phyloP scores from a whole-genome alignment of 2,888 invertebrate genomes.

The Operophtera brumata region DNA sequence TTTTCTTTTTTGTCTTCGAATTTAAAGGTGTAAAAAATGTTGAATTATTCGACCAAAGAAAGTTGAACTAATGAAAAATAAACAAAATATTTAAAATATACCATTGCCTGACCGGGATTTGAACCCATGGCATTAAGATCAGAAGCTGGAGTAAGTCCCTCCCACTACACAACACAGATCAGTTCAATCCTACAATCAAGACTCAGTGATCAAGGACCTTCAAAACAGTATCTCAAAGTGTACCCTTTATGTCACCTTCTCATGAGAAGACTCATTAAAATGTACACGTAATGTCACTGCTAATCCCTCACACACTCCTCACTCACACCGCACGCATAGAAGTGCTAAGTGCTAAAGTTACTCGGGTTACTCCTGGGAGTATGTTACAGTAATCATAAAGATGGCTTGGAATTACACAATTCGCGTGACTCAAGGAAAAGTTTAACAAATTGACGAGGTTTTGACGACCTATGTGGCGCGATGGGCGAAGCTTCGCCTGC shows the following conservation, averaged over 20 bases:
- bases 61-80: too few relatives aligned
- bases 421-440: slow-evolving; percentile 38
- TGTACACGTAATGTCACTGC: slow-evolving; percentile 16
- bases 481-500: too few relatives aligned
- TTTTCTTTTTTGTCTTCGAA: too few relatives aligned
- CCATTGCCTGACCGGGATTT: too few relatives aligned
- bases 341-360: slow-evolving; percentile 59
- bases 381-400: slow-evolving; percentile 53
- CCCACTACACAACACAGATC: too few relatives aligned
- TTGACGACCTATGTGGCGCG: too few relatives aligned
- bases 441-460: not conserved
- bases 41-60: too few relatives aligned
- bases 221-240: not conserved
- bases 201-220: not conserved
- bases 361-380: slow-evolving; percentile 37
- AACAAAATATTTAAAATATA: too few relatives aligned
- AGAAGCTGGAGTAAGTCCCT: too few relatives aligned
- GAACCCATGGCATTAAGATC: too few relatives aligned
- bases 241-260: slow-evolving; percentile 5
- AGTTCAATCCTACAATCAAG: too few relatives aligned
- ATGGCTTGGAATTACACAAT: slow-evolving; percentile 66
- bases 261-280: slow-evolving; percentile 16
- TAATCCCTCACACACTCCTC: slow-evolving; percentile 13
- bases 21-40: too few relatives aligned
- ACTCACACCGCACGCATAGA: slow-evolving; percentile 50